Evolutionary conservation across 2,888 invertebrate genomes (phyloP).

Genomic region (Alcis repandata): DNA sequence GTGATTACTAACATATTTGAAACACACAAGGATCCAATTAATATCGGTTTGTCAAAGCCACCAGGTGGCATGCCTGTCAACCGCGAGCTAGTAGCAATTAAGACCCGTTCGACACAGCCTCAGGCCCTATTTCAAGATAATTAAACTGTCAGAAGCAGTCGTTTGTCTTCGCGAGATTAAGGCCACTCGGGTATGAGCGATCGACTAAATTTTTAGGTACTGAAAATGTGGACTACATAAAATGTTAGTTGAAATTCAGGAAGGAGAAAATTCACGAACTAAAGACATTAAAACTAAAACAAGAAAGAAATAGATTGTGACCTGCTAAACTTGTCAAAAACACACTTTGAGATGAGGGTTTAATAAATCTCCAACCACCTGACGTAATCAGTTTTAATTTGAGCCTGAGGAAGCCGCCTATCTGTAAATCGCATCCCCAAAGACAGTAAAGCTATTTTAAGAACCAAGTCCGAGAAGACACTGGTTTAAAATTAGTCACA

Average conservation of each 20-base stretch:
- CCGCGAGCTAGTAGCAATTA: conserved; percentile 4
- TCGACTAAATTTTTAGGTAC: conserved; percentile 12
- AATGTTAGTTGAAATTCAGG: neutral
- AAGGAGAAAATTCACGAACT: too few relatives aligned
- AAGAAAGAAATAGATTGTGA: too few relatives aligned
- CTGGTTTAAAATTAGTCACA: too few relatives aligned
- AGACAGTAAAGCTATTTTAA: too few relatives aligned
- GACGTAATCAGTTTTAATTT: too few relatives aligned
- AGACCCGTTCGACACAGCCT: conserved; percentile 7
- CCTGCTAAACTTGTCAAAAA: too few relatives aligned
- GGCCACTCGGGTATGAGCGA: conserved; percentile 30
- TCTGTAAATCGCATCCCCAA: too few relatives aligned
- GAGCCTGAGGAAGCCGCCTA: too few relatives aligned
- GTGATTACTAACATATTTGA: neutral
- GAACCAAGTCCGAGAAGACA: too few relatives aligned
- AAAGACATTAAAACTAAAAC: too few relatives aligned
- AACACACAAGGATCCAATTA: neutral
- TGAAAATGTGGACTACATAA: neutral
- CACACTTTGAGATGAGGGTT: too few relatives aligned
- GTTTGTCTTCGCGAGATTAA: conserved; percentile 48
- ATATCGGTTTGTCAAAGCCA: conserved; percentile 8
- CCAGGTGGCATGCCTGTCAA: conserved; percentile 9
- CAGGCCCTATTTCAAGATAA: conserved; percentile 33
- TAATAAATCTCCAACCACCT: too few relatives aligned
- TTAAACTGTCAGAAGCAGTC: conserved; percentile 56